A percentile compares a stretch with the other conserved stretches of the same genome.
phyloP scores from a whole-genome alignment of 1,140 invertebrate genomes.

The Belonocnema kinseyi region DNA sequence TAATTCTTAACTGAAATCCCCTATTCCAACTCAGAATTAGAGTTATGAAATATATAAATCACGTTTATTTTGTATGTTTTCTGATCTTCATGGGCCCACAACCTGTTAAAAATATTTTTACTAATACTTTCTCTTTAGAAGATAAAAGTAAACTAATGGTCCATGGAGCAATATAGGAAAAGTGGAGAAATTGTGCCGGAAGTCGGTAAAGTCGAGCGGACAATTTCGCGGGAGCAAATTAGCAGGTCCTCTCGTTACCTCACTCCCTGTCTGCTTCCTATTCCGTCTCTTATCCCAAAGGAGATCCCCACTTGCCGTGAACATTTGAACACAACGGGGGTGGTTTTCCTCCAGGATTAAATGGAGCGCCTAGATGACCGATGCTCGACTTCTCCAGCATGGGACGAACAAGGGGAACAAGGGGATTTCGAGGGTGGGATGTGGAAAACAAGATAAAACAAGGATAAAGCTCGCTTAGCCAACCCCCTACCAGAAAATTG shows the following conservation, averaged over 20 bases:
- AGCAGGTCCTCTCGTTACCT: slow-evolving; percentile 58
- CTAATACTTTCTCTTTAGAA: no score
- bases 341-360: slow-evolving; percentile 72
- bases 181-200: slow-evolving; percentile 52
- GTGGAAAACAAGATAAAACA: slow-evolving; percentile 73
- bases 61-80: no score
- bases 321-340: slow-evolving; percentile 61
- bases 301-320: slow-evolving; percentile 66
- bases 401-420: slow-evolving; percentile 46
- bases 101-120: no score
- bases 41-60: no score
- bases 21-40: no score
- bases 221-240: slow-evolving; percentile 69
- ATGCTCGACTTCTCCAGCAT: slow-evolving; percentile 61
- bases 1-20: no score
- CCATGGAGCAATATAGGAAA: background rate
- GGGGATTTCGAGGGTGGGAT: slow-evolving; percentile 44
- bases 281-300: slow-evolving; percentile 61
- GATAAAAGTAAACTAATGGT: background rate
- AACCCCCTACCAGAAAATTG: slow-evolving; percentile 51
- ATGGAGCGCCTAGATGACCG: slow-evolving; percentile 75
- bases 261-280: slow-evolving; percentile 41
- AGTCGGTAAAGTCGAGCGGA: slow-evolving; percentile 61
- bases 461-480: slow-evolving; percentile 66
- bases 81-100: no score